Conservation (phyloP, 1,140 invertebrate species). For the Cyclargus thomasi region DNA sequence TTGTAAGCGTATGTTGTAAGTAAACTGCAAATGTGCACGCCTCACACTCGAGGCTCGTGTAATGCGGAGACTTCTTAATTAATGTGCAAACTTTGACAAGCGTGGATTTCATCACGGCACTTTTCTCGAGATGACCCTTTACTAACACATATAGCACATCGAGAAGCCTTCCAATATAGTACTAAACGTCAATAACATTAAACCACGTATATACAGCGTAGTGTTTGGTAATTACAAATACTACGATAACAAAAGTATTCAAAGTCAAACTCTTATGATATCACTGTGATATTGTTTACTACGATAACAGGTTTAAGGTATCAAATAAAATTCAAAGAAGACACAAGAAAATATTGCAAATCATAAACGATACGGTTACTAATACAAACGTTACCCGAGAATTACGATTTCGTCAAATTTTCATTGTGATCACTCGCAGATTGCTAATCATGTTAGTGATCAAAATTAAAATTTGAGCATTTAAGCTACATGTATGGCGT, state of each 20-base stretch:
- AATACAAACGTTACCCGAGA: not conserved
- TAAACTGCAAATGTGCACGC: not conserved
- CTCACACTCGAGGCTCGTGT: not conserved
- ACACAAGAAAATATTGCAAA: constrained; percentile 37
- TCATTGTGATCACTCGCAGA: not conserved
- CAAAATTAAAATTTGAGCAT: constrained; percentile 24
- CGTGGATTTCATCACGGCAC: constrained; percentile 26
- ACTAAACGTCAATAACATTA: constrained; percentile 23
- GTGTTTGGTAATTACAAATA: constrained; percentile 41
- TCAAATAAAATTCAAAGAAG: constrained; percentile 36
- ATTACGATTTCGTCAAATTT: not conserved
- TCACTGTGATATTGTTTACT: constrained; percentile 54
- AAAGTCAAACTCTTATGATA: constrained; percentile 71
- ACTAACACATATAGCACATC: constrained; percentile 33
- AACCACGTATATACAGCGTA: constrained; percentile 34
- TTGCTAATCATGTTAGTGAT: constrained; percentile 24
- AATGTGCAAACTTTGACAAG: constrained; percentile 17
- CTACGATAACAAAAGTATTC: constrained; percentile 58
- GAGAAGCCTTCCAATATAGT: constrained; percentile 36
- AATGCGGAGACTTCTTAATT: constrained; percentile 17
- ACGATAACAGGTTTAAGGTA: constrained; percentile 42
- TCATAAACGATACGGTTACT: constrained; percentile 23
- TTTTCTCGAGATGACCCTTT: constrained; percentile 27
- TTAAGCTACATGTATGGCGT: constrained; percentile 21
- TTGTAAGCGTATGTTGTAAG: constrained; percentile 1